Conservation (phyloP, 2,797 vertebrate genomes). For the Propithecus deckenii region DNA sequence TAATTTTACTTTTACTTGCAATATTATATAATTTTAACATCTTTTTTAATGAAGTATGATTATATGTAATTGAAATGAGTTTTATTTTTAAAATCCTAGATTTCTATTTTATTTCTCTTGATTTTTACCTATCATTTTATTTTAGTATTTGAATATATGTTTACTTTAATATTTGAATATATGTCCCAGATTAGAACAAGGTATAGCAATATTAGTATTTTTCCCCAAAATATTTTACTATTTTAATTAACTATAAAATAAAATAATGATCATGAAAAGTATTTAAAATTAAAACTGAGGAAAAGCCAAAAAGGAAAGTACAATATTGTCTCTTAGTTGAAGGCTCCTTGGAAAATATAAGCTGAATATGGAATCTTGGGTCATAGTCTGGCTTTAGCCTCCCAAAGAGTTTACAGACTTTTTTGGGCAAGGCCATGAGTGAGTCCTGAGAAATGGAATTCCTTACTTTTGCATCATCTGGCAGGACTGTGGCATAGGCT, state of each 20-base stretch:
- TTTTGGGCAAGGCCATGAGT: background rate
- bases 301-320: background rate
- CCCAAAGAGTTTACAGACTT: background rate
- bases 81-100: constrained; percentile 42
- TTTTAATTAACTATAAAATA: constrained; percentile 11
- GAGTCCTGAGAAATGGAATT: background rate
- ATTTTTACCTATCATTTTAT: constrained; percentile 23
- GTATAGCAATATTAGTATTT: background rate
- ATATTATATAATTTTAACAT: background rate
- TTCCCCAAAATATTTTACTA: background rate
- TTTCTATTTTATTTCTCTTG: constrained; percentile 28
- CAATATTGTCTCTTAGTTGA: background rate
- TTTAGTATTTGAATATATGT: background rate
- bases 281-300: background rate
- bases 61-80: constrained; percentile 9
- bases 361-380: background rate
- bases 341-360: background rate
- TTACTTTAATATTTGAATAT: constrained; percentile 47
- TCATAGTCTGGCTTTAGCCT: background rate
- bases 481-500: background rate
- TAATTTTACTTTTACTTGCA: constrained; percentile 45
- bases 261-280: background rate
- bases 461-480: background rate
- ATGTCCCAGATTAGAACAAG: background rate
- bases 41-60: background rate